Base-by-base conservation (phyloP, 2,888 invertebrate genomes). In the Acanthacorydalis orientalis region DNA sequence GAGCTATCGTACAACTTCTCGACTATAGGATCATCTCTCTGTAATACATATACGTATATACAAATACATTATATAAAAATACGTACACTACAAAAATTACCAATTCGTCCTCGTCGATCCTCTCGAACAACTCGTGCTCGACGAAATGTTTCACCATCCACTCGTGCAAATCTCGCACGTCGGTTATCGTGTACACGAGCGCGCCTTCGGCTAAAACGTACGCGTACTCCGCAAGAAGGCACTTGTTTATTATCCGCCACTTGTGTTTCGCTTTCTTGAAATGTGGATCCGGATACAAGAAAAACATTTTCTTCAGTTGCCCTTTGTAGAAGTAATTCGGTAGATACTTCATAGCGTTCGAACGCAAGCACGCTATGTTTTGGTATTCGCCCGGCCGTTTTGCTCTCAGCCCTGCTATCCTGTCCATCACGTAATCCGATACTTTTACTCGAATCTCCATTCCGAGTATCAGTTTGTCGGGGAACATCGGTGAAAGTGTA, bases 331-430 rank as follows among this genome's bases (percentile, higher is more conserved):
- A 98, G 67, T 85, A 98, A 65, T 98, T 97, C 2, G 97, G 96
- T 56, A 99, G 74, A 73, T 96, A 96, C 67, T 97, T 98, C 97
- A 99, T 98, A 1, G 97, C 97, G 72, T 98, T 98, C 11, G 90
- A 84, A 53, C 98, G 75, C 44, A 98, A 68, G 55, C 97, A 96
- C 38, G 95, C 92, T 56, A 98, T 82, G 67, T 99, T 99, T 59
- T 83, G 77, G 65, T 90, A 97, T 53, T 80, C 66, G 2, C 80
- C 81, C 1, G 80, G 76, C 64, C 85, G 63, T 55, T 87, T 78
- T 2, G 70, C 68, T 50, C 96, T 70, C 47, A 98, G 68, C 1
- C 96, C 96, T 55, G 80, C 76, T 45, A 98, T 91, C 54, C 93
- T 76, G 61, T 98, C 95, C 70, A 86, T 84, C 0, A 98, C 98